Evolutionary conservation across 2,113 vertebrate genomes (phyloP).

Genomic region (Oreochromis aureus): DNA sequence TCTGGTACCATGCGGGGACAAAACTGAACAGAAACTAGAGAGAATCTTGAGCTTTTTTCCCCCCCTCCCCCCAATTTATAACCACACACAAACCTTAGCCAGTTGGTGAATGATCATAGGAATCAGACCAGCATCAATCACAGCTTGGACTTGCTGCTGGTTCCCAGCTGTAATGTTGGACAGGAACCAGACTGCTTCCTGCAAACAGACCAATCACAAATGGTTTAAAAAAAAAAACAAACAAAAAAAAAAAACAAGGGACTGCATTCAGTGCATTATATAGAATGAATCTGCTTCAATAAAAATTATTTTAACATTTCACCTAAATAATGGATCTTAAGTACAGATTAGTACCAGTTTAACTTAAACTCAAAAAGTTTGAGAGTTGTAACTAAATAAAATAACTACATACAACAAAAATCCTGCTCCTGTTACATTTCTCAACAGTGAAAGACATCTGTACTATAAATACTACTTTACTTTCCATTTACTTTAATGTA

Average conservation of each 20-base stretch:
- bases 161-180: conserved; percentile 99
- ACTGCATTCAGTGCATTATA: background rate
- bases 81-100: conserved; percentile 81
- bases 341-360: background rate
- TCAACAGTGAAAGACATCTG: background rate
- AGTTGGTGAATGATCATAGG: conserved; percentile 99
- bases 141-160: conserved; percentile 98
- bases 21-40: background rate
- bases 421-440: background rate
- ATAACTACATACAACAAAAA: background rate
- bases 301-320: background rate
- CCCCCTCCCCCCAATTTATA: background rate
- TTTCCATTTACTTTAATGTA: background rate
- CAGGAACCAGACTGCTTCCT: conserved; percentile 99
- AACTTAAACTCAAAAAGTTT: background rate
- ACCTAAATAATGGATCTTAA: background rate
- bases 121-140: conserved; percentile 96
- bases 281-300: background rate
- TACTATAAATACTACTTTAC: background rate
- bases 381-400: background rate
- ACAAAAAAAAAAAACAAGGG: too few relatives aligned
- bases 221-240: background rate
- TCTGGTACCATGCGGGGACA: background rate
- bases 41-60: background rate
- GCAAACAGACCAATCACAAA: conserved; percentile 37